Conservation (phyloP, 2,888 invertebrate species). For the Pteria penguin region DNA sequence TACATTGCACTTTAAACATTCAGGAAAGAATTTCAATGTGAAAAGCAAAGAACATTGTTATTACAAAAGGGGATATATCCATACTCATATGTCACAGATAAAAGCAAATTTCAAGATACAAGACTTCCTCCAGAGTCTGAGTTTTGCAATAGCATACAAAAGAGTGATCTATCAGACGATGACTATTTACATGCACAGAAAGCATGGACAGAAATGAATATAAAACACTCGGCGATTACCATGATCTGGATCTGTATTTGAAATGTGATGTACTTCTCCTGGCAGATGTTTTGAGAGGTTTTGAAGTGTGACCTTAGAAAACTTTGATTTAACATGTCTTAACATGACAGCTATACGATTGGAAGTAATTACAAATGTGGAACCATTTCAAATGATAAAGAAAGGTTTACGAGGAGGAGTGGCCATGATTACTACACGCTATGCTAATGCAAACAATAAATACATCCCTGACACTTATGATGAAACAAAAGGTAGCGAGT, state of each 20-base stretch:
- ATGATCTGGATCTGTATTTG: too few relatives aligned
- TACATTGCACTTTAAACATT: not conserved
- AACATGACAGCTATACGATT: too few relatives aligned
- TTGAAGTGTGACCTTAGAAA: conserved; percentile 55
- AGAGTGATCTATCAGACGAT: too few relatives aligned
- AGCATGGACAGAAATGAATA: conserved; percentile 40
- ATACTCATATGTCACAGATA: conserved; percentile 68
- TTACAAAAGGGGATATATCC: conserved; percentile 72
- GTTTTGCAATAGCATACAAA: conserved; percentile 52
- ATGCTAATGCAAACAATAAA: too few relatives aligned
- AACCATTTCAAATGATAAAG: conserved; percentile 55
- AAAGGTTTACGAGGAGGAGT: conserved; percentile 48
- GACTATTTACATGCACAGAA: too few relatives aligned
- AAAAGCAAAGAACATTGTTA: conserved; percentile 23
- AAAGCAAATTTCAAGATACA: conserved; percentile 25
- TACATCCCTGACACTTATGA: too few relatives aligned
- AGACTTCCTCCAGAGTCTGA: conserved; percentile 20
- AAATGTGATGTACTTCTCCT: too few relatives aligned
- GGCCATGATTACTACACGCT: conserved; percentile 53
- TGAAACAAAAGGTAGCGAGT: not conserved
- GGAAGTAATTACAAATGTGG: too few relatives aligned
- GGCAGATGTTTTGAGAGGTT: too few relatives aligned
- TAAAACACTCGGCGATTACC: conserved; percentile 14
- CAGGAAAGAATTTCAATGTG: not conserved
- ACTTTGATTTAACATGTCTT: conserved; percentile 62